Evolutionary conservation across 2,888 invertebrate genomes (phyloP).

Genomic region (Drosophila differens): DNA sequence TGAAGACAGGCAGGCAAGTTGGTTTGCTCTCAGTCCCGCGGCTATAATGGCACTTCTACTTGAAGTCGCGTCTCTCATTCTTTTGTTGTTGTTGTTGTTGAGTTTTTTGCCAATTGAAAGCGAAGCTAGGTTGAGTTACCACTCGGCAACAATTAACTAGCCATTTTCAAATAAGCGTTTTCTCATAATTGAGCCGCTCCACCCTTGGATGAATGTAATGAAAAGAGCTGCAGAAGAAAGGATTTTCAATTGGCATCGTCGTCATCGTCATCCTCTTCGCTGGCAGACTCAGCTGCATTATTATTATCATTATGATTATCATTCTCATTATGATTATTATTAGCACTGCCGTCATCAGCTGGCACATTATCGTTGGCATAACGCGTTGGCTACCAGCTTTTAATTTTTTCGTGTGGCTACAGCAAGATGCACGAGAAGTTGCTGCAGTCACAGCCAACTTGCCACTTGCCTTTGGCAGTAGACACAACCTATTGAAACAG

Average conservation of each 20-base stretch:
- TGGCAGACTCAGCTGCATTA: slow-evolving; percentile 39
- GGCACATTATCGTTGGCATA: slow-evolving; percentile 65
- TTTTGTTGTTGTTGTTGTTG: background rate
- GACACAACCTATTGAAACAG: slow-evolving; percentile 26
- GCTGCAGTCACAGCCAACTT: slow-evolving; percentile 35
- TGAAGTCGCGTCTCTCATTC: slow-evolving; percentile 13
- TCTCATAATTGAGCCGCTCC: slow-evolving; percentile 64
- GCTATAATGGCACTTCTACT: slow-evolving; percentile 62
- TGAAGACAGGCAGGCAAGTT: slow-evolving; percentile 48
- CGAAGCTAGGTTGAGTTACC: slow-evolving; percentile 23
- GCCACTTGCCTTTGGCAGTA: slow-evolving; percentile 64
- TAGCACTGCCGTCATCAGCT: slow-evolving; percentile 65
- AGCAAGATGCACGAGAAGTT: slow-evolving; percentile 7
- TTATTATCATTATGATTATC: slow-evolving; percentile 49
- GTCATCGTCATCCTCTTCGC: slow-evolving; percentile 20
- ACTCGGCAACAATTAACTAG: slow-evolving; percentile 72
- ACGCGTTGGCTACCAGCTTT: slow-evolving; percentile 46
- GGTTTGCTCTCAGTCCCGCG: slow-evolving; percentile 51
- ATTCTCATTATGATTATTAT: slow-evolving; percentile 56
- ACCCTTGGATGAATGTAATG: slow-evolving; percentile 32
- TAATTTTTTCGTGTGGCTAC: slow-evolving; percentile 32
- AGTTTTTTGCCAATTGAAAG: slow-evolving; percentile 16
- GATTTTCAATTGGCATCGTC: slow-evolving; percentile 75
- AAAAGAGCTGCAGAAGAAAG: slow-evolving; percentile 56
- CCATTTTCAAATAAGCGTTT: slow-evolving; percentile 80